These are phyloP conservation scores for Cryptosula pallasiana DNA, from an alignment of 2,888 invertebrate species.

Conservation along the genomic window DNA sequence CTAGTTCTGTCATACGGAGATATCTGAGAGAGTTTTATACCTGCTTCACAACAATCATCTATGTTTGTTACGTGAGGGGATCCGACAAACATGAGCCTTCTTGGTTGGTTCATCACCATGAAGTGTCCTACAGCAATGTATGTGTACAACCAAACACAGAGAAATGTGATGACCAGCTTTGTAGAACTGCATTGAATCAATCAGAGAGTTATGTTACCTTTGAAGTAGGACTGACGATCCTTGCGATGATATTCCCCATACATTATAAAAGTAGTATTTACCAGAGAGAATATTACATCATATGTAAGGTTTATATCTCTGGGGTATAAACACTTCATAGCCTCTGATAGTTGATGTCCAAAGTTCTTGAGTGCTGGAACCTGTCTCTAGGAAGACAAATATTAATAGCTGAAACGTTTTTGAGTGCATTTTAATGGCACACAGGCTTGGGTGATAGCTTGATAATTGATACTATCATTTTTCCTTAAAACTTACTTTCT, in stretches of 20 bases:
- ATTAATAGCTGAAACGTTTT: too few relatives aligned
- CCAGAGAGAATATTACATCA: neutral
- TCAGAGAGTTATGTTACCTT: neutral
- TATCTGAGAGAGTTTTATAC: conserved; percentile 8
- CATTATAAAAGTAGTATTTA: conserved; percentile 14
- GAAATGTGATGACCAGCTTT: too few relatives aligned
- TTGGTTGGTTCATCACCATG: neutral
- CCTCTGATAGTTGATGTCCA: neutral
- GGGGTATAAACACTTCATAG: neutral
- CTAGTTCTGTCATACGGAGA: conserved; percentile 2
- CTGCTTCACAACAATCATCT: neutral
- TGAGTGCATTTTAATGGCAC: too few relatives aligned
- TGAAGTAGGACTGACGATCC: conserved; percentile 10
- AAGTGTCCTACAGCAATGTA: neutral
- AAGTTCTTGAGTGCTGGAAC: conserved; percentile 8
- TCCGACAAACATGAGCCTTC: conserved; percentile 12
- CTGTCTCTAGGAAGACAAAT: neutral
- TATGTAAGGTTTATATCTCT: neutral
- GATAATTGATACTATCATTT: too few relatives aligned
- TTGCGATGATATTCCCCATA: conserved; percentile 18
- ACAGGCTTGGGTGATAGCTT: too few relatives aligned
- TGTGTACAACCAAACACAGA: too few relatives aligned
- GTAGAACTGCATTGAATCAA: too few relatives aligned
- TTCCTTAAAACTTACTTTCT: too few relatives aligned
- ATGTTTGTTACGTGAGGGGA: conserved; percentile 5